Conservation (phyloP, 2,797 vertebrate species). For the Cheirogaleus major region DNA sequence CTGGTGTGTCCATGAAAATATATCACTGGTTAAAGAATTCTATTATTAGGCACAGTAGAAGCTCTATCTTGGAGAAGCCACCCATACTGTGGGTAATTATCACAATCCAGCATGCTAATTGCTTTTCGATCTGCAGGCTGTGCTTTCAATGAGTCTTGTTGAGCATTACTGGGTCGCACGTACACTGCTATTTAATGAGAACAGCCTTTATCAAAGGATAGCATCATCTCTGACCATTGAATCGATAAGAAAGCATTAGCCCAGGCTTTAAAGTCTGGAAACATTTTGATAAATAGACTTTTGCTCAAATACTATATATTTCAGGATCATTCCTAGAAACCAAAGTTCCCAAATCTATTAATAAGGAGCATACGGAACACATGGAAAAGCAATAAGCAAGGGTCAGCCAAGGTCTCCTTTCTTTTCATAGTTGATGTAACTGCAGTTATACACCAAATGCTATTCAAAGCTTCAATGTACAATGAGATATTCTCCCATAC, state of each 20-base stretch:
- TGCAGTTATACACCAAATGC: neutral
- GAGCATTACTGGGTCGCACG: conserved; percentile 68
- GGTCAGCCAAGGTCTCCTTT: neutral
- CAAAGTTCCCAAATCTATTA: neutral
- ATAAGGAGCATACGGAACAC: neutral
- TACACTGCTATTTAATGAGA: conserved; percentile 80
- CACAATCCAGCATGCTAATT: conserved; percentile 87
- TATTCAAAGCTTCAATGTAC: neutral
- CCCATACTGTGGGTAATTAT: conserved; percentile 88
- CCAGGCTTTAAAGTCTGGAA: conserved; percentile 31
- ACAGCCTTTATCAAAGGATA: conserved; percentile 78
- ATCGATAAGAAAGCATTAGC: conserved; percentile 55
- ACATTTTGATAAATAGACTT: neutral
- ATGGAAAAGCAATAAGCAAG: neutral
- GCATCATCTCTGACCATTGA: conserved; percentile 64
- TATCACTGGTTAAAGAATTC: conserved; percentile 84
- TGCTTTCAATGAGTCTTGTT: conserved; percentile 80
- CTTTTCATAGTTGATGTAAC: neutral
- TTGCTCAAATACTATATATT: neutral
- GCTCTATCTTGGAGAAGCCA: conserved; percentile 81
- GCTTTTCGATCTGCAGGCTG: conserved; percentile 85
- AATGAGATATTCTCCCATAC: neutral
- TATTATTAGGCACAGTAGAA: conserved; percentile 87
- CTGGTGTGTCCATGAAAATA: conserved; percentile 80
- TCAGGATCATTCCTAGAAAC: conserved; percentile 3